Base-by-base conservation (phyloP, 2,113 vertebrate species). In the Anoplopoma fimbria region DNA sequence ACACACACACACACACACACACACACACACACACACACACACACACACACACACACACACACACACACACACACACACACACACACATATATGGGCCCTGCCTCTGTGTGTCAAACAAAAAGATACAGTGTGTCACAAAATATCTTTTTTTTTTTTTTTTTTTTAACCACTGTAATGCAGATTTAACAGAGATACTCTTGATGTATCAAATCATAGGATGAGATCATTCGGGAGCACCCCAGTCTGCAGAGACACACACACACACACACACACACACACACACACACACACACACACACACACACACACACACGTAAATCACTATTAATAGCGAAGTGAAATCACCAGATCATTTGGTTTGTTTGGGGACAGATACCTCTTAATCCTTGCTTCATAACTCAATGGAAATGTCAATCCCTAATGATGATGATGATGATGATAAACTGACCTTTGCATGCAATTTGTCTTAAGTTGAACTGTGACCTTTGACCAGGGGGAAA, bases 191-290 rank as follows among this genome's bases (percentile, higher is more conserved):
- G 79, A 65, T 87, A 90, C 91, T 93, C 83, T 88, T 91, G 76
- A 71, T 86, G 83, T 63, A 81, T 90, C 88, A 91, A 86, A 93
- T 93, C 90, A 93, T 85, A 81, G 71, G 76, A 92, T 94, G 92
- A 93, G 89, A 90, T 93, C 91, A 93, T 87, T 86, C 87, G 91
- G 86, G 75, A 92, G 90, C 87, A 87, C 75, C 83, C 77, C 88
- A 77, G 76, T 75, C 74, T 60, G 7, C 79, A 75, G 0, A 80
- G 4, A 71, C 38, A 53, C 29, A 34, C 17, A 47, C 38, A 45
- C 29, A 34, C 17, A 47, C 67, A 62, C 65, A 65, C 40, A 77
- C 58, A 27, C 68, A 49, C 72, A 65, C 80, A 60, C 75, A 71
- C 63, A 40, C 79, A 63, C 75, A 72, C 75, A 60, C 55, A 51